Conservation (phyloP, 2,113 vertebrate species). For the Ailuropoda melanoleuca region DNA sequence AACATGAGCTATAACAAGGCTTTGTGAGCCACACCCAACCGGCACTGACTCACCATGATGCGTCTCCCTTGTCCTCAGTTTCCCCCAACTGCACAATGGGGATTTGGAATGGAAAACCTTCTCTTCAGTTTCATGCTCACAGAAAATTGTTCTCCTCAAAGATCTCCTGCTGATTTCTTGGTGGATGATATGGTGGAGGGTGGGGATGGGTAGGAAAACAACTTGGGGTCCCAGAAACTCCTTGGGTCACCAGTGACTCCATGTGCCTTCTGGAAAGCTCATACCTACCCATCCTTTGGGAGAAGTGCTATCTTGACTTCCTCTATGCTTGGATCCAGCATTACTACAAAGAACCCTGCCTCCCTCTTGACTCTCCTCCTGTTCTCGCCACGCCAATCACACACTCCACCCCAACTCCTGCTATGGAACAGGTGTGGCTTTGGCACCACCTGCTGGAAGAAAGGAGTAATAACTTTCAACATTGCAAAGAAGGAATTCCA, state of each 20-base stretch:
- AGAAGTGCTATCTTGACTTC: neutral
- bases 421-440: constrained; percentile 14
- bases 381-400: neutral
- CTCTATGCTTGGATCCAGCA: neutral
- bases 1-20: neutral
- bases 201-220: neutral
- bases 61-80: neutral
- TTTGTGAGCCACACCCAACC: neutral
- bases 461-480: neutral
- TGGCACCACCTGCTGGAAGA: constrained; percentile 72
- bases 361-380: neutral
- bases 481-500: neutral
- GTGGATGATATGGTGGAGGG: neutral
- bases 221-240: neutral
- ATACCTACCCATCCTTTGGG: neutral
- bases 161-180: neutral
- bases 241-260: neutral
- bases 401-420: rapidly evolving
- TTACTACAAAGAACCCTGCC: neutral
- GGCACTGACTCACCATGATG: neutral
- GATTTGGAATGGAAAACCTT: neutral
- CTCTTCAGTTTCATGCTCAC: neutral
- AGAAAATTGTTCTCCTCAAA: neutral
- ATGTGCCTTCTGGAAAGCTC: neutral
- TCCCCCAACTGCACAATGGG: neutral